Conservation (phyloP, 2,888 invertebrate species). For the Drosophila antonietae region DNA sequence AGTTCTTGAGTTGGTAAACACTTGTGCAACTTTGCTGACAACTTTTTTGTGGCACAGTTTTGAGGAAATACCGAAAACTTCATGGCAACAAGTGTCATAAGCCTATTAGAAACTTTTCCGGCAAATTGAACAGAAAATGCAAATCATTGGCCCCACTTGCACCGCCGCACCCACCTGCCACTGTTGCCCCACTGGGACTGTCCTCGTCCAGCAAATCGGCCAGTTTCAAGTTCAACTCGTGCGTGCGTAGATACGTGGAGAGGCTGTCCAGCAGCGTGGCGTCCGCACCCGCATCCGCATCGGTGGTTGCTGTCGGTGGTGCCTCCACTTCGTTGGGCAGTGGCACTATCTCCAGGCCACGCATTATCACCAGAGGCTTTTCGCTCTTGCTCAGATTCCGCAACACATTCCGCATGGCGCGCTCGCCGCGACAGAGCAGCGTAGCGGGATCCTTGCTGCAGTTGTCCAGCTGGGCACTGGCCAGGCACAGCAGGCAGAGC, state of each 20-base stretch:
- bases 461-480: conserved; percentile 48
- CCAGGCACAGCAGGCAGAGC: conserved; percentile 45
- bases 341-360: conserved; percentile 83
- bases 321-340: conserved; percentile 32
- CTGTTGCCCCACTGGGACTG: conserved; percentile 15
- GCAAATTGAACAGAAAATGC: conserved; percentile 17
- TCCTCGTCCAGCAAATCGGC: conserved; percentile 87
- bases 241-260: conserved; percentile 89
- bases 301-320: conserved; percentile 4
- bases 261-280: conserved; percentile 85
- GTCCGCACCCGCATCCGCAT: conserved; percentile 36
- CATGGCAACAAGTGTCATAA: conserved; percentile 15
- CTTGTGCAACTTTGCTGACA: conserved; percentile 22
- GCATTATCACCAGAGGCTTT: conserved; percentile 80
- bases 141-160: conserved; percentile 11
- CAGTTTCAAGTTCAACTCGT: conserved; percentile 90
- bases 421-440: conserved; percentile 85
- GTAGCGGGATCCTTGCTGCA: conserved; percentile 65
- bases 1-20: conserved; percentile 5
- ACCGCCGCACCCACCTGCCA: conserved; percentile 56
- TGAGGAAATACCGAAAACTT: conserved; percentile 4
- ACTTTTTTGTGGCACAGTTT: conserved; percentile 13
- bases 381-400: conserved; percentile 85
- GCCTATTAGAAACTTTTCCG: conserved; percentile 24
- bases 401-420: conserved; percentile 85